Conservation (phyloP, 2,888 invertebrate species). For the Melanargia galathea region DNA sequence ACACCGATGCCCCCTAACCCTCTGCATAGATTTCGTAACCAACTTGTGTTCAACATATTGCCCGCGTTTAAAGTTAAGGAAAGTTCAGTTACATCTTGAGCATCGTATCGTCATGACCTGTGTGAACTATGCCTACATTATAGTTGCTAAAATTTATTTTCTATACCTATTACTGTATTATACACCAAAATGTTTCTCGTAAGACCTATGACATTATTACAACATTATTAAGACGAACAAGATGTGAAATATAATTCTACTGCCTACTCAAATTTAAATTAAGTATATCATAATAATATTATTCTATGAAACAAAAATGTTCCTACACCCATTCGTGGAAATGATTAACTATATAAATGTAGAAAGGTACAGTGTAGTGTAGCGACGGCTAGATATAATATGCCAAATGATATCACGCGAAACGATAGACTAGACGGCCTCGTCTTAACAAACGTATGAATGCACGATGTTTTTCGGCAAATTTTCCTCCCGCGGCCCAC, state of each 20-base stretch:
- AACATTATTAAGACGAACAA: neutral
- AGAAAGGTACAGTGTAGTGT: too few relatives aligned
- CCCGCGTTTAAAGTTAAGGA: neutral
- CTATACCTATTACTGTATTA: neutral
- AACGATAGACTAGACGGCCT: too few relatives aligned
- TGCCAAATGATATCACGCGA: neutral
- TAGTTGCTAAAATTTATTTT: neutral
- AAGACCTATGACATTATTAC: neutral
- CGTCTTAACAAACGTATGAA: too few relatives aligned
- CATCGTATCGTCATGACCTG: neutral
- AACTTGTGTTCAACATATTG: neutral
- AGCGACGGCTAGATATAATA: neutral
- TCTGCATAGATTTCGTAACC: neutral
- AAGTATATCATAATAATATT: neutral
- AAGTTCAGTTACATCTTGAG: neutral
- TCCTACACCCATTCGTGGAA: slow-evolving; percentile 3
- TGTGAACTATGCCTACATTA: neutral
- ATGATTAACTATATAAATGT: too few relatives aligned
- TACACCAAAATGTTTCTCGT: neutral
- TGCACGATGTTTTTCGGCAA: too few relatives aligned
- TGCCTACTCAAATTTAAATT: neutral
- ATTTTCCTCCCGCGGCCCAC: too few relatives aligned
- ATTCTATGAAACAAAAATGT: neutral
- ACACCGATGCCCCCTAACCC: neutral
- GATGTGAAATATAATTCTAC: neutral